phyloP scores from a whole-genome alignment of 2,113 vertebrate genomes.

The Melospiza georgiana region DNA sequence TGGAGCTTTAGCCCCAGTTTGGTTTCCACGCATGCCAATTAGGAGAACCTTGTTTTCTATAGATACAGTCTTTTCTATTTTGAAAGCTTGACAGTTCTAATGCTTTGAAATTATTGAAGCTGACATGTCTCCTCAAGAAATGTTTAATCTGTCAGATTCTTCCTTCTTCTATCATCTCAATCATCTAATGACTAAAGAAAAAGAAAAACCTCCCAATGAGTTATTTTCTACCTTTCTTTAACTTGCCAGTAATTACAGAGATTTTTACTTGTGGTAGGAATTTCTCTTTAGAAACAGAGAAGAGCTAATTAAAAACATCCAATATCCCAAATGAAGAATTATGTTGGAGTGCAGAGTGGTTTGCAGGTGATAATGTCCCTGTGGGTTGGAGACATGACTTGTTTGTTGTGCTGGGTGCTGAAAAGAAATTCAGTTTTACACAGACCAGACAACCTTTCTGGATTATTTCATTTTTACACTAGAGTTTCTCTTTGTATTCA shows the following conservation, averaged over 20 bases:
- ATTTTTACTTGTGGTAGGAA: not conserved
- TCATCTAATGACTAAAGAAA: not conserved
- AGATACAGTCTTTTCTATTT: slow-evolving; percentile 36
- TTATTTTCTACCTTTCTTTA: not conserved
- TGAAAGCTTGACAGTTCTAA: slow-evolving; percentile 52
- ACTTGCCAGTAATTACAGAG: not conserved
- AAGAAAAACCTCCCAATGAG: not conserved
- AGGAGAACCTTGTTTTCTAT: slow-evolving; percentile 45
- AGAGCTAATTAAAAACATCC: not conserved
- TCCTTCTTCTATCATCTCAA: slow-evolving; percentile 17
- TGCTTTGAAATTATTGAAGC: slow-evolving; percentile 34
- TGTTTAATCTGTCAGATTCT: slow-evolving; percentile 49
- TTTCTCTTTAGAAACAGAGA: not conserved
- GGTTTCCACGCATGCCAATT: slow-evolving; percentile 3
- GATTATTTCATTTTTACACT: not conserved
- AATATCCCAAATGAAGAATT: not conserved
- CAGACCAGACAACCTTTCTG: not conserved
- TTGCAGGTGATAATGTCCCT: not conserved
- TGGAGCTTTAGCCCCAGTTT: not conserved
- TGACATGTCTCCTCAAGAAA: slow-evolving; percentile 27
- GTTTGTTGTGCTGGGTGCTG: not conserved
- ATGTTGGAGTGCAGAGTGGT: not conserved
- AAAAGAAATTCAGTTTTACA: not conserved
- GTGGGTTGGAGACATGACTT: not conserved
- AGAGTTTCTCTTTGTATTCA: not conserved